Evolutionary conservation across 2,888 invertebrate genomes (phyloP).

Genomic region (Hybos culiciformis): DNA sequence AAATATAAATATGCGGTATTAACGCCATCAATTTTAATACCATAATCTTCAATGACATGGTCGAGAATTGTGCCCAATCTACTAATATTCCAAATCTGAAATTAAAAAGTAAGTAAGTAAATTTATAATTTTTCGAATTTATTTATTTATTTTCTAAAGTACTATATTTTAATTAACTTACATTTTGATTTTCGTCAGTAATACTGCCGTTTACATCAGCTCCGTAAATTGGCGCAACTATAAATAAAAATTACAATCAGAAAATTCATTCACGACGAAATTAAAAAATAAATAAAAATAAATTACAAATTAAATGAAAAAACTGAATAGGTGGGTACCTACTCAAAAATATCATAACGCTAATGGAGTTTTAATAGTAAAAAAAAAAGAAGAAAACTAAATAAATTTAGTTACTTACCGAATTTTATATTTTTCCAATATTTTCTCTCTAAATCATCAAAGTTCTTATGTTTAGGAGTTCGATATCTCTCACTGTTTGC

Average conservation of each 20-base stretch:
- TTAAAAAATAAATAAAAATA: too few species aligned
- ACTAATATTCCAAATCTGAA: conserved; percentile 78
- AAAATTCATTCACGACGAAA: too few species aligned
- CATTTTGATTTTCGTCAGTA: conserved; percentile 77
- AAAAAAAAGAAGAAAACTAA: too few species aligned
- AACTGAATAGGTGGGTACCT: too few species aligned
- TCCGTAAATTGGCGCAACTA: conserved; percentile 94
- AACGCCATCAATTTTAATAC: conserved; percentile 91
- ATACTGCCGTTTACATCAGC: conserved; percentile 95
- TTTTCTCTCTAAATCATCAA: conserved; percentile 81
- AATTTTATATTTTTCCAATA: conserved; percentile 98
- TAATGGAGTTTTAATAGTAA: too few species aligned
- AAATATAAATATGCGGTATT: conserved; percentile 98
- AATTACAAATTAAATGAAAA: too few species aligned
- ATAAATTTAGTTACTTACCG: too few species aligned
- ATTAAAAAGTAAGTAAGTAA: too few species aligned
- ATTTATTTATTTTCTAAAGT: background rate
- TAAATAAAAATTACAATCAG: too few species aligned
- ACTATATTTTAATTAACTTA: conserved; percentile 22
- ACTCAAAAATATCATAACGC: too few species aligned
- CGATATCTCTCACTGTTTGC: conserved; percentile 64
- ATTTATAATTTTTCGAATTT: background rate
- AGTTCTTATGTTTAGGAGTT: conserved; percentile 72
- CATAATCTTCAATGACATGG: conserved; percentile 86
- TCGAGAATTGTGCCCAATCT: conserved; percentile 86